Base-by-base conservation (phyloP, 2,113 vertebrate species). In the Arenaria interpres region DNA sequence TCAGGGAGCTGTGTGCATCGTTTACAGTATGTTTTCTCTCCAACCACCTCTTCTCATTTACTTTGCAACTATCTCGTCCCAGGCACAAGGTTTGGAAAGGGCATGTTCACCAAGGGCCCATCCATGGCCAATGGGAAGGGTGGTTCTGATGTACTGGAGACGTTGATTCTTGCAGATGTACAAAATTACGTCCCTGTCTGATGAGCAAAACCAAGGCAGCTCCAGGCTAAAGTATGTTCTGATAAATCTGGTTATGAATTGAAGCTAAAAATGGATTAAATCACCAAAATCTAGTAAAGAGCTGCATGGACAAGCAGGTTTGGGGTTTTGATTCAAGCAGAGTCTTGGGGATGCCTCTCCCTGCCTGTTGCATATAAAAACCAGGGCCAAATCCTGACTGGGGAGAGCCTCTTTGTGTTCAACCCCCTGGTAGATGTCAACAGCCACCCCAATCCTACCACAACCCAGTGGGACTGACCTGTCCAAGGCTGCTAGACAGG, bases 401-500 rank as follows among this genome's bases (percentile, higher is more conserved):
- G 24, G 30, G 30, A 78, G n/a, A 76, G 7, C 11, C 73, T 71
- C 27, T 88, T 39, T 72, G 22, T 60, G 32, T 66, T 50, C 14
- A 19, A 0, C 3, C 4, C 10, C 14, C 8, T 35, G 10, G 15
- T 0, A 80, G 72, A 68, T 17, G 33, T 3, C 39, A 89, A 15
- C 25, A 60, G 9, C 35, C 14, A 39, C 6, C 18, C 16, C 50
- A 77, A 19, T 30, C 67, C 66, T 66, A 45, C n/a, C 0, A 2
- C 22, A 79, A 28, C 9, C 48, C 76, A 30, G 3, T 6, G 19
- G 53, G 23, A 67, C 43, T 27, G 16, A 33, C 30, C n/a, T 6
- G 1, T 17, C 35, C n/a, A 54, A 74, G 33, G 28, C 20, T 71
- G 6, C 16, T 30, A n/a, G 48, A 63, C 0, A 50, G 41, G 76